Percentiles rank a stretch among this genome's conserved stretches.
These are phyloP conservation scores for Oenanthe melanoleuca DNA, from an alignment of 2,113 vertebrate genomes.

Conservation along the genomic window DNA sequence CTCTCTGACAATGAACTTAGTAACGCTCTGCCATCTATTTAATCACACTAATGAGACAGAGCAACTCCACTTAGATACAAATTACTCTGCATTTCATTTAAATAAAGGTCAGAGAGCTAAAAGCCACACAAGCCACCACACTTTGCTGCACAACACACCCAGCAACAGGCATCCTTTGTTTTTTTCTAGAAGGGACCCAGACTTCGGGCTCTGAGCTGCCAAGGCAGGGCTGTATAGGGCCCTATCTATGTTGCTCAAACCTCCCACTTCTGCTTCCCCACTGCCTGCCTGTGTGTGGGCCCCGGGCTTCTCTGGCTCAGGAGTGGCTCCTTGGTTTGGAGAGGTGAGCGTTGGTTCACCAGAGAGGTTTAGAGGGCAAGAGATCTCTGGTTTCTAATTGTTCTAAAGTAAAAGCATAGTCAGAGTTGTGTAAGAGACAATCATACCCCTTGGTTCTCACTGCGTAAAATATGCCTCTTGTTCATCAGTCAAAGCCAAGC, in stretches of 20 bases:
- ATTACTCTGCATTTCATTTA: constrained; percentile 45
- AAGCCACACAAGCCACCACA: neutral
- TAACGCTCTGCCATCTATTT: neutral
- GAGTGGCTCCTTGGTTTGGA: neutral
- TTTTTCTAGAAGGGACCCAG: neutral
- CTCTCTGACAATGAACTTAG: constrained; percentile 36
- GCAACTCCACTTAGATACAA: neutral
- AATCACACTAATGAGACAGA: constrained; percentile 45
- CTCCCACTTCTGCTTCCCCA: rapidly evolving
- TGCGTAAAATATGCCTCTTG: neutral
- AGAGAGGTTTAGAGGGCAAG: neutral
- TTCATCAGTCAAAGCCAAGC: neutral
- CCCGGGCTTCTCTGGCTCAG: neutral
- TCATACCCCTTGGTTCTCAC: neutral
- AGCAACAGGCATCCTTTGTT: neutral
- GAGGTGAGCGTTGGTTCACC: neutral
- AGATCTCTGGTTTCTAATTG: neutral
- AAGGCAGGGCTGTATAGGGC: neutral
- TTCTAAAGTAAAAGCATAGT: neutral
- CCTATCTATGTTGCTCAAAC: neutral
- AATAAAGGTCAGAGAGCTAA: constrained; percentile 28
- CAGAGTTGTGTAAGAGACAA: neutral
- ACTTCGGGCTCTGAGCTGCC: neutral
- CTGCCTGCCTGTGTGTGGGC: neutral
- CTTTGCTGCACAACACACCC: neutral